Evolutionary conservation across 2,888 invertebrate species (phyloP).

Genomic region (Patella ulyssiponensis): DNA sequence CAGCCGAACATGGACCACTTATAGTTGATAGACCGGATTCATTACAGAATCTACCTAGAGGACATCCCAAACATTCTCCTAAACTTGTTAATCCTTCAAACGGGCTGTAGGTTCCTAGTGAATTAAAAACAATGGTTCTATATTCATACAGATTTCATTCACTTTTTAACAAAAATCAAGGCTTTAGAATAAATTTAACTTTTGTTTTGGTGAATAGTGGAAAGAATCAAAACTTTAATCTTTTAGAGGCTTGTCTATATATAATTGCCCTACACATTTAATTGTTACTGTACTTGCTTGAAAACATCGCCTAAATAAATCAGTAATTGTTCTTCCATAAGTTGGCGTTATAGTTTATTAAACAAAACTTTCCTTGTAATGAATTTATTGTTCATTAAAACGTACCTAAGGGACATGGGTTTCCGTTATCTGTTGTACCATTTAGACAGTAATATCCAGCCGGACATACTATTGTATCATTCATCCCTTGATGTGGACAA

Average conservation of each 20-base stretch:
- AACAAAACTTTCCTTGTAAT: too few relatives aligned
- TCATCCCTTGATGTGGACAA: constrained; percentile 66
- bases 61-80: constrained; percentile 58
- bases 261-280: too few relatives aligned
- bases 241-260: not conserved
- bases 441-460: constrained; percentile 66
- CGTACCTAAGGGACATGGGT: constrained; percentile 65
- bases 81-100: constrained; percentile 43
- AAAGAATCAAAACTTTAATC: not conserved
- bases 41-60: constrained; percentile 65
- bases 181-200: not conserved
- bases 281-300: too few relatives aligned
- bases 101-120: constrained; percentile 65
- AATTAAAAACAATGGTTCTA: not conserved
- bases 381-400: not conserved
- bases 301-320: too few relatives aligned
- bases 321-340: too few relatives aligned
- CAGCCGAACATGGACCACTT: constrained; percentile 62
- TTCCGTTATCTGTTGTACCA: constrained; percentile 62
- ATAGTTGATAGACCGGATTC: constrained; percentile 56
- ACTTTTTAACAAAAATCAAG: not conserved
- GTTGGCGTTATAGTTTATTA: too few relatives aligned
- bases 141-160: not conserved
- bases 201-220: not conserved
- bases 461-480: constrained; percentile 62